These are phyloP conservation scores for Poliocrania exsul DNA, from an alignment of 2,797 vertebrate genomes.

Conservation along the genomic window DNA sequence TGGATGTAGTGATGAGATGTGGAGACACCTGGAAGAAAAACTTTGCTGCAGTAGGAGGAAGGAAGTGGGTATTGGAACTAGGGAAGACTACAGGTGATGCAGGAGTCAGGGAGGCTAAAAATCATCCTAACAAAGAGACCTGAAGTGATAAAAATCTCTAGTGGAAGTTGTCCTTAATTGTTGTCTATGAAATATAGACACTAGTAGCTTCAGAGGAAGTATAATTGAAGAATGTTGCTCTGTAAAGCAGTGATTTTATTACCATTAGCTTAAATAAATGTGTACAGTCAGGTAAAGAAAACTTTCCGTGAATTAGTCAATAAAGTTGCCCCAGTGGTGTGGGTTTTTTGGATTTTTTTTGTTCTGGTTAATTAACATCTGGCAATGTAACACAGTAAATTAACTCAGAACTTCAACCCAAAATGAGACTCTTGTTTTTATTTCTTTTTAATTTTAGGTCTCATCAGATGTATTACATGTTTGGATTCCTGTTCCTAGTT, in stretches of 20 bases:
- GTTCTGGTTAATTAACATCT: not conserved
- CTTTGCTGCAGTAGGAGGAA: not conserved
- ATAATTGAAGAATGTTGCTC: not conserved
- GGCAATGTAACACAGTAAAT: not conserved
- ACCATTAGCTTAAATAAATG: not conserved
- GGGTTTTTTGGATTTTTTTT: not conserved
- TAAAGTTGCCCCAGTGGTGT: not conserved
- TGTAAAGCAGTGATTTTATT: not conserved
- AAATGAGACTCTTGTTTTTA: not conserved
- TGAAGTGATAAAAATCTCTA: not conserved
- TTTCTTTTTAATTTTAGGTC: constrained; percentile 81
- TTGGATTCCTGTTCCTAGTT: constrained; percentile 91
- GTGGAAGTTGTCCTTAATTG: not conserved
- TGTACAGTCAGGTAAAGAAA: not conserved
- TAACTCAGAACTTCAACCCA: not conserved
- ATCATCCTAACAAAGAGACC: not conserved
- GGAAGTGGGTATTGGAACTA: not conserved
- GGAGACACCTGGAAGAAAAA: not conserved
- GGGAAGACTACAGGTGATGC: not conserved
- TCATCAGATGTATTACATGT: constrained; percentile 96
- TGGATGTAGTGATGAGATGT: not conserved
- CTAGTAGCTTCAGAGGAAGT: not conserved
- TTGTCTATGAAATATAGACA: not conserved
- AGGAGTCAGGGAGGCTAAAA: not conserved
- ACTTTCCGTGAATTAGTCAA: not conserved